Conservation (phyloP, 1,140 invertebrate genomes). For the Diachasma alloeum region DNA sequence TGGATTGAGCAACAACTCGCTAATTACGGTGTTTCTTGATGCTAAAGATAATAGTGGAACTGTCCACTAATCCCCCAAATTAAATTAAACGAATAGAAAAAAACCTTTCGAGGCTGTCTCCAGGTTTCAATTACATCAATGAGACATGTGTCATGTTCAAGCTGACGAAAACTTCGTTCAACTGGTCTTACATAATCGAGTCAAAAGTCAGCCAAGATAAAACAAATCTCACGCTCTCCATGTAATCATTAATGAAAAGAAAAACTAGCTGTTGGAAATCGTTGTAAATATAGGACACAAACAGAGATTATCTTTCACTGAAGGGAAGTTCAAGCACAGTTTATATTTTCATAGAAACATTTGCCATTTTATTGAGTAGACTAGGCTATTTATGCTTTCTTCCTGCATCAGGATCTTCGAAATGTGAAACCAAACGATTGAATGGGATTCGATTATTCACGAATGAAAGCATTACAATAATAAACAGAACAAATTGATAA, state of each 20-base stretch:
- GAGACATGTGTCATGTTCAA: neutral
- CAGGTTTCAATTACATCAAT: neutral
- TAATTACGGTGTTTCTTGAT: conserved; percentile 43
- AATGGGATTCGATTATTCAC: too few species aligned
- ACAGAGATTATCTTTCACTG: neutral
- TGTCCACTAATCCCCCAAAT: neutral
- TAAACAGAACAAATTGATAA: too few species aligned
- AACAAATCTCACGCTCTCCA: neutral
- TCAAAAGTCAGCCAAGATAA: neutral
- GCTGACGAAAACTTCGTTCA: neutral
- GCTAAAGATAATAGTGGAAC: neutral
- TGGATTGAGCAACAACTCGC: conserved; percentile 71
- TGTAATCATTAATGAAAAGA: neutral
- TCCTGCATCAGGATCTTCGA: too few species aligned
- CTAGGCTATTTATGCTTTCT: neutral
- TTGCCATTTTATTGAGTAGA: neutral
- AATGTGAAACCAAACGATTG: too few species aligned
- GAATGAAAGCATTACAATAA: too few species aligned
- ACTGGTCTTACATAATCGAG: neutral
- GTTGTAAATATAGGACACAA: neutral
- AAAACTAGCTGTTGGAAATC: neutral
- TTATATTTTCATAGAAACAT: neutral
- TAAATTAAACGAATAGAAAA: neutral
- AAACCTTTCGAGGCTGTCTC: neutral
- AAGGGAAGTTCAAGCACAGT: neutral